Evolutionary conservation across 92 coral and sea anemone genomes (phyloP).

Genomic region (Phenganax marumi): DNA sequence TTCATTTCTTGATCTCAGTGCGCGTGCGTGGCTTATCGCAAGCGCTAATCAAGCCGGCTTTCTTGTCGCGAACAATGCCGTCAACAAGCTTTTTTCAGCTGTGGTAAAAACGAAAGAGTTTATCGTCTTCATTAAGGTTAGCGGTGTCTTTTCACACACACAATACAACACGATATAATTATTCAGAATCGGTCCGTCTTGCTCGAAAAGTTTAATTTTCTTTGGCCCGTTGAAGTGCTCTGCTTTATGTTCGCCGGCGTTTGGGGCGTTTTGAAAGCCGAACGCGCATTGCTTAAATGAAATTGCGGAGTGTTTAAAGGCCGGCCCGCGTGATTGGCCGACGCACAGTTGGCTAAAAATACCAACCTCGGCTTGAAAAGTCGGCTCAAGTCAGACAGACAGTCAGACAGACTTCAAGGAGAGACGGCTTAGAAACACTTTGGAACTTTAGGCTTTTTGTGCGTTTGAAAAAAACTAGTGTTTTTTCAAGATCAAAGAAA

Average conservation of each 20-base stretch:
- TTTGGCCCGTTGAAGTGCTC: background rate
- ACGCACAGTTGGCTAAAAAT: background rate
- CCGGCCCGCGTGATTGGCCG: background rate
- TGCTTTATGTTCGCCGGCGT: background rate
- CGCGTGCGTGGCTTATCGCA: constrained; percentile 29
- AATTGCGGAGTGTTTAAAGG: constrained; percentile 20
- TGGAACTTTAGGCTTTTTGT: too few relatives aligned
- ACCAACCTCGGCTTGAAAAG: background rate
- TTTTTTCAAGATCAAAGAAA: too few relatives aligned
- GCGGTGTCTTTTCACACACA: constrained; percentile 13
- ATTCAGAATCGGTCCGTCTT: constrained; percentile 13
- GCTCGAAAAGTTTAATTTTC: constrained; percentile 7
- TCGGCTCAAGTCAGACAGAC: background rate
- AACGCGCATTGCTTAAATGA: constrained; percentile 4
- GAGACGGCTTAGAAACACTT: too few relatives aligned
- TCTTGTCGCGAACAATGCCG: background rate
- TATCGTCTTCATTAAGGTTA: constrained; percentile 28
- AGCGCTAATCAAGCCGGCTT: constrained; percentile 13
- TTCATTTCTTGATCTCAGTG: background rate
- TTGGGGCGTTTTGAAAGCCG: constrained; percentile 13
- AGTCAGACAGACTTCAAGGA: background rate
- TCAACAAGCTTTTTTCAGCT: constrained; percentile 32
- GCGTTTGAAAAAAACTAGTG: too few relatives aligned
- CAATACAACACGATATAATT: constrained; percentile 26
- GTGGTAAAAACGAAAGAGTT: constrained; percentile 30